Evolutionary conservation across 1,140 invertebrate species (phyloP).

Genomic region (Augochlora pura): DNA sequence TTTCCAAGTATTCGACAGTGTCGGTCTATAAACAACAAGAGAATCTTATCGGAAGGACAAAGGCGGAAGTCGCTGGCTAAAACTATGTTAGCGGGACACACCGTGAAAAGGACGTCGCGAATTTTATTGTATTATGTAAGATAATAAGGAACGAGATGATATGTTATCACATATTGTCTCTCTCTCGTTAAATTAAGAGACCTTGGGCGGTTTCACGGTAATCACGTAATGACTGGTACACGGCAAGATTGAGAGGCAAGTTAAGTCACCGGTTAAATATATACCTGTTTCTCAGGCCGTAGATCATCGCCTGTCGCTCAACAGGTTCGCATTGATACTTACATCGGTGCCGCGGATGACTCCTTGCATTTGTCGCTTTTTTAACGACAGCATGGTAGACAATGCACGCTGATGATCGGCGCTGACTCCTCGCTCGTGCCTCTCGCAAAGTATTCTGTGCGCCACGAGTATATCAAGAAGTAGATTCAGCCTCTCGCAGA

Average conservation of each 20-base stretch:
- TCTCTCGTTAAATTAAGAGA: slow-evolving; percentile 20
- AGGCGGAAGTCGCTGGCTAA: neutral
- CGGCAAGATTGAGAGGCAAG: slow-evolving; percentile 10
- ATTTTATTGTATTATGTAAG: slow-evolving; percentile 40
- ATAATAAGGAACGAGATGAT: slow-evolving; percentile 30
- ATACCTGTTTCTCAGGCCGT: slow-evolving; percentile 7
- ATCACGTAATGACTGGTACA: slow-evolving; percentile 30
- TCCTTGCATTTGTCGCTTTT: slow-evolving; percentile 86
- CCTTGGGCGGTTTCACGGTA: slow-evolving; percentile 37
- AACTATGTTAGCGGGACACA: neutral
- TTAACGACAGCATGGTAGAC: slow-evolving; percentile 85
- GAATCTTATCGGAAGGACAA: neutral
- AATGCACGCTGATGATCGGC: slow-evolving; percentile 86
- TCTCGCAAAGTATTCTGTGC: slow-evolving; percentile 85
- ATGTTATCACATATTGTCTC: slow-evolving; percentile 32
- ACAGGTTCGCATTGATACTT: slow-evolving; percentile 59
- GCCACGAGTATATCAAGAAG: slow-evolving; percentile 84
- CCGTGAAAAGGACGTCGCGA: neutral
- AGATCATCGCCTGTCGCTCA: slow-evolving; percentile 2
- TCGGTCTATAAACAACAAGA: slow-evolving; percentile 78
- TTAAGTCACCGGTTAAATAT: slow-evolving; percentile 43
- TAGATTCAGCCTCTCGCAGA: slow-evolving; percentile 84
- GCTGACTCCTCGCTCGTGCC: slow-evolving; percentile 86
- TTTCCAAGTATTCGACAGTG: slow-evolving; percentile 85
- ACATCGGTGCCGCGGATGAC: slow-evolving; percentile 84